phyloP scores from a whole-genome alignment of 2,888 invertebrate species.

The Ophion ventricosus region DNA sequence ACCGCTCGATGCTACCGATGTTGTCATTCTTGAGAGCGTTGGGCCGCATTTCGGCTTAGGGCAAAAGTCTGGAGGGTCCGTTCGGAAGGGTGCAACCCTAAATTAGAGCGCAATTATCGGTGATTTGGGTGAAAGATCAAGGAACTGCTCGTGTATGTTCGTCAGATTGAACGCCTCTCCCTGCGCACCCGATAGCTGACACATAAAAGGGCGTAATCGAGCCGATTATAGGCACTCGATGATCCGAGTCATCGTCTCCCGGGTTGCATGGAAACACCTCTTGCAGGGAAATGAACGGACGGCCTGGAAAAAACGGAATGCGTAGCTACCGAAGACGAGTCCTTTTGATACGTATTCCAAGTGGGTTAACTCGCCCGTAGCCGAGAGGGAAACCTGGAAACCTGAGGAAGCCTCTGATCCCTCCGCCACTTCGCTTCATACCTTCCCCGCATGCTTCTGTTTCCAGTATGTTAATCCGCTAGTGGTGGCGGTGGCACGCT shows the following conservation, averaged over 20 bases:
- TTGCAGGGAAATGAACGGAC: neutral
- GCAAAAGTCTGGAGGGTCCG: neutral
- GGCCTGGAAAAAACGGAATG: conserved; percentile 1
- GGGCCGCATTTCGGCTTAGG: conserved; percentile 12
- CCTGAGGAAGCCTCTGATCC: conserved; percentile 21
- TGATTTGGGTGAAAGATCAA: conserved; percentile 41
- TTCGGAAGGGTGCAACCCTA: conserved; percentile 48
- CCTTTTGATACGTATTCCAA: conserved; percentile 9
- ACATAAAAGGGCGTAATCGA: conserved; percentile 13
- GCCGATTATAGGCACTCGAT: neutral
- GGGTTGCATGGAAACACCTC: neutral
- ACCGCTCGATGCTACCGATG: conserved; percentile 44
- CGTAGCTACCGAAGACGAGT: neutral
- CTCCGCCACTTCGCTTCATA: conserved; percentile 4
- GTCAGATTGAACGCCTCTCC: neutral
- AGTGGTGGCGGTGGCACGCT: conserved; percentile 31
- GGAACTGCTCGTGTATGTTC: conserved; percentile 6
- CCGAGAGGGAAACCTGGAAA: conserved; percentile 28
- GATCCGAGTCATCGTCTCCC: neutral
- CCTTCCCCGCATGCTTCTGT: conserved; percentile 60
- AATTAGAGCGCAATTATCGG: conserved; percentile 59
- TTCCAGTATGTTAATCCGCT: conserved; percentile 69
- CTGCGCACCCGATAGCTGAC: neutral
- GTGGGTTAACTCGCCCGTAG: conserved; percentile 6
- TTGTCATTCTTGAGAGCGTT: conserved; percentile 38